phyloP scores from a whole-genome alignment of 2,888 invertebrate genomes.

The Sphinx pinastri region DNA sequence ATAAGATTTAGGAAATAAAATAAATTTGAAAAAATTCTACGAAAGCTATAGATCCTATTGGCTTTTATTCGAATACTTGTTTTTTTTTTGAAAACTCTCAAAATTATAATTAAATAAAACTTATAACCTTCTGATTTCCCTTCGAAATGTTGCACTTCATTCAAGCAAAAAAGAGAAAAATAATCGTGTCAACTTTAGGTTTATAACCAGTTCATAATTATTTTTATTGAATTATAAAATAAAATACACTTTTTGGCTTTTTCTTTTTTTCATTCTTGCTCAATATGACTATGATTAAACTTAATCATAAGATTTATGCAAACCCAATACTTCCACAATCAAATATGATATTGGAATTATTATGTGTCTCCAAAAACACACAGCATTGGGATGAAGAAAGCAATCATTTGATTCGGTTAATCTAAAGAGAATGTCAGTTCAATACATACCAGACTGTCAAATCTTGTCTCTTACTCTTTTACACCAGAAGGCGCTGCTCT shows the following conservation, averaged over 20 bases:
- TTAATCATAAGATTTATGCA: not conserved
- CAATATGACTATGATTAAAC: not conserved
- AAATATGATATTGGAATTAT: not conserved
- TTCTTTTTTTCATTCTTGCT: not conserved
- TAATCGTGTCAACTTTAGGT: constrained; percentile 2
- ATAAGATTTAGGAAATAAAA: not conserved
- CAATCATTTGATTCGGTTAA: too few relatives aligned
- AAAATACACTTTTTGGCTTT: not conserved
- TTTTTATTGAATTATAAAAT: not conserved
- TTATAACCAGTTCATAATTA: constrained; percentile 5
- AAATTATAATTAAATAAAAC: constrained; percentile 44
- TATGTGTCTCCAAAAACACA: too few relatives aligned
- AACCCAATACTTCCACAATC: not conserved
- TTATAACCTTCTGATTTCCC: constrained; percentile 22
- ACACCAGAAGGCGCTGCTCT: too few relatives aligned
- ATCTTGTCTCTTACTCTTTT: too few relatives aligned
- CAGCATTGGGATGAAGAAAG: too few relatives aligned
- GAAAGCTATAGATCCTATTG: not conserved
- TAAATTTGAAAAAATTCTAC: not conserved
- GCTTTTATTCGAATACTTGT: not conserved
- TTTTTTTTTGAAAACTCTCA: constrained; percentile 54
- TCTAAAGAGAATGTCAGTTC: too few relatives aligned
- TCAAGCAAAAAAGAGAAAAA: constrained; percentile 47
- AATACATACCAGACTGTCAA: too few relatives aligned
- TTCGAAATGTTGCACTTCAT: constrained; percentile 21